Percentiles rank a stretch among this genome's conserved stretches.
Evolutionary conservation across 2,797 vertebrate genomes (phyloP).

Genomic region (Chelon auratus): DNA sequence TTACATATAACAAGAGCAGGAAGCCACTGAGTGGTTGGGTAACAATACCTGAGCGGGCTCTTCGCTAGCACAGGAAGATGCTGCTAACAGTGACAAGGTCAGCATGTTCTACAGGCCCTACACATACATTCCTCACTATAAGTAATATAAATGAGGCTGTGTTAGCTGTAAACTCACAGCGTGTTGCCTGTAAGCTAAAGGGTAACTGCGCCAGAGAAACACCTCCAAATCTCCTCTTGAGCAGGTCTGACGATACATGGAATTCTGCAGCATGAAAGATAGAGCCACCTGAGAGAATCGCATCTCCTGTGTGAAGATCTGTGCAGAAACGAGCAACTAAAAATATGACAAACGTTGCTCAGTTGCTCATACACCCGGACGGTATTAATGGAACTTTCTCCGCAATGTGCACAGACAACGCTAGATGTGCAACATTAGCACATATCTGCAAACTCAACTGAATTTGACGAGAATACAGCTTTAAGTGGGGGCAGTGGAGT

Average conservation of each 20-base stretch:
- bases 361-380: slow-evolving; percentile 18
- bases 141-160: slow-evolving; percentile 86
- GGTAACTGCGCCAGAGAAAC: slow-evolving; percentile 74
- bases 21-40: slow-evolving; percentile 47
- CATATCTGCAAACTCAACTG: slow-evolving; percentile 45
- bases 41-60: slow-evolving; percentile 68
- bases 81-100: slow-evolving; percentile 89
- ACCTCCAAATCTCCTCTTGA: slow-evolving; percentile 71
- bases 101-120: slow-evolving; percentile 84
- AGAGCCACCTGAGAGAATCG: slow-evolving; percentile 37
- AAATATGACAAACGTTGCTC: slow-evolving; percentile 9
- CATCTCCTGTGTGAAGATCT: slow-evolving; percentile 10
- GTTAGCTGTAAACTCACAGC: slow-evolving; percentile 81
- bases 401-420: slow-evolving; percentile 27
- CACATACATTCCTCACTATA: slow-evolving; percentile 77
- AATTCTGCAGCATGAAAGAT: slow-evolving; percentile 56
- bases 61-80: slow-evolving; percentile 61
- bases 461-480: slow-evolving; percentile 63
- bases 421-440: slow-evolving; percentile 47
- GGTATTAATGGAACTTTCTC: background rate
- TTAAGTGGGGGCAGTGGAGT: slow-evolving; percentile 72
- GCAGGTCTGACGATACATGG: slow-evolving; percentile 40
- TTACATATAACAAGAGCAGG: slow-evolving; percentile 56
- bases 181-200: slow-evolving; percentile 81
- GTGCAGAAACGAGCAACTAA: slow-evolving; percentile 29